Base-by-base conservation (phyloP, 1,140 invertebrate genomes). In the Lethrus apterus region DNA sequence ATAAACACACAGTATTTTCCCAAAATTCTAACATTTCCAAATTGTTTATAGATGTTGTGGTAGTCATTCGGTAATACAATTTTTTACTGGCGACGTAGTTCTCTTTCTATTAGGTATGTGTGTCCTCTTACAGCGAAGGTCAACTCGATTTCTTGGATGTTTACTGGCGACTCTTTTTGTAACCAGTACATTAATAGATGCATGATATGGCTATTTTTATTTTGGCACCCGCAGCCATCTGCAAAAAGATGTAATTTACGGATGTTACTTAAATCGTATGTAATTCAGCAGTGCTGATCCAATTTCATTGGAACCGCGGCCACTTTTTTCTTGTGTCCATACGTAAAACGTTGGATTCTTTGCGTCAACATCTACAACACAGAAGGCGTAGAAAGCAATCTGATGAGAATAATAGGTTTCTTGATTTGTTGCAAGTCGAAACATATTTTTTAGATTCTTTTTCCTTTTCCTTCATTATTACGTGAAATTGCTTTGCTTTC, bases 41-140 rank as follows among this genome's bases (percentile, higher is more conserved):
- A n/a, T n/a, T n/a, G n/a, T n/a, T n/a, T n/a, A n/a, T n/a, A n/a
- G n/a, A n/a, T n/a, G n/a, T n/a, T n/a, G n/a, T n/a, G n/a, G n/a
- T n/a, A n/a, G n/a, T n/a, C n/a, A 7, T 47, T 29, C 23, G 34
- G 46, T 21, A 5, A 9, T 41, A 41, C 42, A 31, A 41, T 48
- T n/a, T 21, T 48, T 10, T 23, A 38, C 19, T 47, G 35, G 19
- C 3, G 11, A 17, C 34, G 26, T 40, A 41, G 20, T 30, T 40
- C 30, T 40, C 40, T 47, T 41, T 47, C 45, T 3, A 45, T 45
- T 9, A 48, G 19, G 29, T 45, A 56, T 7, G 55, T 59, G 38
- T 60, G 59, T 31, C 57, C 57, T 14, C 48, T 36, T 26, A 60
- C 41, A 18, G 57, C 57, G 49, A 60, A 60, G 29, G 57, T 32